phyloP scores from a whole-genome alignment of 2,797 vertebrate genomes.

The Malacoraja senta region DNA sequence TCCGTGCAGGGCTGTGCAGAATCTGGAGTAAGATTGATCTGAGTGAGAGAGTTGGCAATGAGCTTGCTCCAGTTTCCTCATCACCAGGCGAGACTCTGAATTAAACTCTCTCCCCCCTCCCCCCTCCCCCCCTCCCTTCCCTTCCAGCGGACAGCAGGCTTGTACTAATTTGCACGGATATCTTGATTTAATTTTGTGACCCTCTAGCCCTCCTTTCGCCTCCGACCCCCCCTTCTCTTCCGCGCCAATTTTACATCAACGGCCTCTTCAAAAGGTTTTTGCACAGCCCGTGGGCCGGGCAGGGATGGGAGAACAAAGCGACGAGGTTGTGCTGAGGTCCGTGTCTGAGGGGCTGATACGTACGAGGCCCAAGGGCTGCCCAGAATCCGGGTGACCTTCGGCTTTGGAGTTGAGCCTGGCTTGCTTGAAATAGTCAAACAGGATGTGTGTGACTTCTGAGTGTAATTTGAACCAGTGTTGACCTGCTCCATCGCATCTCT shows the following conservation, averaged over 20 bases:
- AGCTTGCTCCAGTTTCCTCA: neutral
- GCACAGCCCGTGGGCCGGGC: neutral
- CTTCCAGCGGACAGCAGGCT: neutral
- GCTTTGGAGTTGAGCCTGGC: neutral
- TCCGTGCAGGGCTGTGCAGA: no score
- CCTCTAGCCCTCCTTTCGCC: neutral
- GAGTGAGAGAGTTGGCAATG: neutral
- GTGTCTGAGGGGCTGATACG: neutral
- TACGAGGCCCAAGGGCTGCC: neutral
- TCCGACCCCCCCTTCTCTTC: neutral
- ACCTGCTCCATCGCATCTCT: neutral
- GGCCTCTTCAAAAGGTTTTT: neutral
- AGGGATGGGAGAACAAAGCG: neutral
- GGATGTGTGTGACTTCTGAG: neutral
- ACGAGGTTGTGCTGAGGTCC: neutral
- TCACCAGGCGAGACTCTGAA: neutral
- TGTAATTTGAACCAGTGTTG: neutral
- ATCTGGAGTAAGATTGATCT: no score
- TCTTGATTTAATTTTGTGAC: neutral
- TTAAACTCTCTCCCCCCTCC: neutral
- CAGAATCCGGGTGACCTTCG: neutral
- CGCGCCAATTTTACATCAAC: neutral
- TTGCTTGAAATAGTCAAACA: conserved; percentile 1
- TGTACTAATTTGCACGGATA: neutral
- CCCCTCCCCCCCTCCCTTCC: neutral